Percentiles rank a stretch among this genome's conserved stretches.
phyloP scores from a whole-genome alignment of 2,797 vertebrate genomes.

The Anisognathus igniventris region DNA sequence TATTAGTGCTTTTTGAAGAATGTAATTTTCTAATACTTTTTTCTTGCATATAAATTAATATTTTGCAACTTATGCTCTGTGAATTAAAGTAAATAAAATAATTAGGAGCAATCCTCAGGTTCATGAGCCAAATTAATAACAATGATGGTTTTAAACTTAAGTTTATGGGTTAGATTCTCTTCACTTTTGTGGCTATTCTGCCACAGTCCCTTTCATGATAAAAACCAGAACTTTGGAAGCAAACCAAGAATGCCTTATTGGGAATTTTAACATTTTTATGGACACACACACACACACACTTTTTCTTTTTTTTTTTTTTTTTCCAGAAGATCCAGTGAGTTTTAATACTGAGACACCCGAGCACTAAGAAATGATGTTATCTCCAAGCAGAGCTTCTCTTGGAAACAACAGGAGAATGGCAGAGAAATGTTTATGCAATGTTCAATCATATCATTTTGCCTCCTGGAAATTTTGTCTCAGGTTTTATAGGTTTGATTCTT shows the following conservation, averaged over 20 bases:
- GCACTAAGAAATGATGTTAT: neutral
- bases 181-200: neutral
- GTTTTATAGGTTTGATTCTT: neutral
- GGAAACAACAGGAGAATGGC: neutral
- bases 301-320: neutral
- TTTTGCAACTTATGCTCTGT: neutral
- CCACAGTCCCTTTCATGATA: conserved; percentile 32
- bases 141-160: neutral
- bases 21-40: conserved; percentile 13
- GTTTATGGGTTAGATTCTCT: neutral
- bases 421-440: neutral
- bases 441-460: neutral
- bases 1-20: conserved; percentile 10
- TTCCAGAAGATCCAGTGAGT: neutral
- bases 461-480: neutral
- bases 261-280: neutral
- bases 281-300: neutral
- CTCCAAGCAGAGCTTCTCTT: neutral
- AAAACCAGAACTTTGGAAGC: conserved; percentile 41
- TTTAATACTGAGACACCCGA: neutral
- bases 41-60: conserved; percentile 43
- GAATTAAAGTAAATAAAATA: conserved; percentile 57
- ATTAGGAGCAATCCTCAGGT: conserved; percentile 35
- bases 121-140: neutral
- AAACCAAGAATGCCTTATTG: conserved; percentile 55